Base-by-base conservation (phyloP, 2,113 vertebrate genomes). In the Noturus placidus region DNA sequence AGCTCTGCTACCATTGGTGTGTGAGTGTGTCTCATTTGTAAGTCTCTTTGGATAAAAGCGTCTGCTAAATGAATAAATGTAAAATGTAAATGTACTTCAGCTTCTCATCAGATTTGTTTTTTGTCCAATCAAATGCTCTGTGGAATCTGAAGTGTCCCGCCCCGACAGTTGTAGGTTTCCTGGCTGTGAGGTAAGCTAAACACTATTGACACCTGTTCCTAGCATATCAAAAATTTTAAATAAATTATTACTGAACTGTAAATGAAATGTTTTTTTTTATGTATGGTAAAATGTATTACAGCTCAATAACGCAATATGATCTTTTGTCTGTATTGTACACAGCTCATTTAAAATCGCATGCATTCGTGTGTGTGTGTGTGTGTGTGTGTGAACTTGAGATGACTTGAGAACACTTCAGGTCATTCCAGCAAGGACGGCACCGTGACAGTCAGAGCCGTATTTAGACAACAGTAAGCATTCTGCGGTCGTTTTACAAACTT, bases 401-500 rank as follows among this genome's bases (percentile, higher is more conserved):
- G 15, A 33, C 67, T 6, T 69, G 78, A 57, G 78, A 33, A 80
- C 4, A 42, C 19, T 42, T 35, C 27, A 30, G 77, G 42, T 52
- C 50, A 11, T 79, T 59, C 56, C 33, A 22, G 57, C 13, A 2
- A 76, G 54, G 70, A 46, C 7, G 54, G n/a, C 30, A 5, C 22
- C 50, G 52, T 82, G 78, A 72, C 61, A 69, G 61, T 82, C 65
- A 30, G 22, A 46, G 42, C 25, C 6, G 22, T 74, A 76, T 87
- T 87, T 83, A 59, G 67, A 87, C 79, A 87, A 56, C 38, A 35
- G 80, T 30, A 38, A 79, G 82, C 54, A 19, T 84, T 69, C 35
- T 83, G 80, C 33, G 85, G 83, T 82, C 42, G 54, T 82, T 90
- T 86, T 70, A 86, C 83, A 70, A 88, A 86, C 59, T 79, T 30